Evolutionary conservation across 2,888 invertebrate genomes (phyloP), one percentile per base, ranked within the genome.

Genomic region (Mesorhabditis spiculigera): DNA sequence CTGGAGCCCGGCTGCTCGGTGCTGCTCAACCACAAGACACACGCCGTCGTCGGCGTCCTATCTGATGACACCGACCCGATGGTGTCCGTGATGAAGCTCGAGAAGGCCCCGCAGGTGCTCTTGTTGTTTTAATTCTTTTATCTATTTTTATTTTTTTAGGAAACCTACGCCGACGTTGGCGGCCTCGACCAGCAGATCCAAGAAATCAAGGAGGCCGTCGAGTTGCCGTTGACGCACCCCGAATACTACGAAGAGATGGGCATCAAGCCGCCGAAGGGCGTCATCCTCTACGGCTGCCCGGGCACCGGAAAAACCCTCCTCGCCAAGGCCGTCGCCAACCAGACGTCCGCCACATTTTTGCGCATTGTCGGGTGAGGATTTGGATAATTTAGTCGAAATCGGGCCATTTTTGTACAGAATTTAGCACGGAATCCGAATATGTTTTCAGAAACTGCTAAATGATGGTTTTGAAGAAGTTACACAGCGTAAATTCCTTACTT

Each of bases 221-320:
- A 99, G 87, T 88, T 98, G 74, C 98, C 98, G 0, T 88, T 98
- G 28, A 99, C 98, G 13, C 98, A 99, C 89, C 98, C 98, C 0
- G 98, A 99, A 87, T 97, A 97, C 88, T 98, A 98, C 87, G 97
- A 99, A 87, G 98, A 98, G 89, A 98, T 98, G 97, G 98, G 98
- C 66, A 98, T 99, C 81, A 95, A 95, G 86, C 97, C 98, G 13
- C 98, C 98, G 0, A 98, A 98, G 87, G 78, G 83, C 42, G 97
- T 98, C 0, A 98, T 98, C 85, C 89, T 98, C 58, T 98, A 98
- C 87, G 98, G 97, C 0, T 92, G 93, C 28, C 98, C 98, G 0
- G 98, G 98, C 64, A 99, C 97, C 28, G 98, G 97, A 67, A 98
- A 98, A 88, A 98, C 98, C 0, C 89, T 98, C 62, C 88, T 98